Conservation (phyloP, 1,140 invertebrate genomes). For the Hyposmocoma kahamanoa region DNA sequence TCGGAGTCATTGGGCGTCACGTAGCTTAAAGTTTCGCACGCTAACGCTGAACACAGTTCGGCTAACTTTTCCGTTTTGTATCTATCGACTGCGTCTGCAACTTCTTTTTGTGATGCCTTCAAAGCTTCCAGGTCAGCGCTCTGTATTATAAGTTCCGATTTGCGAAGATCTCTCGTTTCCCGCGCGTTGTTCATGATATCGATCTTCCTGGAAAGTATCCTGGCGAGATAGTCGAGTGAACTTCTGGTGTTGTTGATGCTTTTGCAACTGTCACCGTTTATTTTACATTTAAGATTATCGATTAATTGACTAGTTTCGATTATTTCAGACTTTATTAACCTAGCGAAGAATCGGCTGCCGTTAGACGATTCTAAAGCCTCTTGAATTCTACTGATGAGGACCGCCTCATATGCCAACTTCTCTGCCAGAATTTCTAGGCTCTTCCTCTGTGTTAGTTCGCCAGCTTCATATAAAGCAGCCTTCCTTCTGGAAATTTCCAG, state of each 20-base stretch:
- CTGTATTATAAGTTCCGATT: conserved; percentile 50
- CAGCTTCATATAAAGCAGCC: conserved; percentile 75
- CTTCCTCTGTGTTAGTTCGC: conserved; percentile 78
- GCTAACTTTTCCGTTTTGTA: conserved; percentile 81
- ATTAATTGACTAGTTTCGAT: conserved; percentile 84
- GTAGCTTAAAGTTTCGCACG: conserved; percentile 77
- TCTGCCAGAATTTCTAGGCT: conserved; percentile 82
- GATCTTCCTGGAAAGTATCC: conserved; percentile 77
- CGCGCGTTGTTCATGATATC: conserved; percentile 49
- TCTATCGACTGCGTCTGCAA: conserved; percentile 75
- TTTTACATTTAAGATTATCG: conserved; percentile 78
- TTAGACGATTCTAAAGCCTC: conserved; percentile 72
- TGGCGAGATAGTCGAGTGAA: conserved; percentile 78
- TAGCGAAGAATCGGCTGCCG: conserved; percentile 72
- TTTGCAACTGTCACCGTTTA: conserved; percentile 75
- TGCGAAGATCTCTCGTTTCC: conserved; percentile 30
- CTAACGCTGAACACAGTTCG: conserved; percentile 79
- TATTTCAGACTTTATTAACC: conserved; percentile 76
- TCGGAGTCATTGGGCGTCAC: conserved; percentile 55
- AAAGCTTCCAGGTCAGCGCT: conserved; percentile 75
- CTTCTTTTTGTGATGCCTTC: conserved; percentile 75
- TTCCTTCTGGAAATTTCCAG: conserved; percentile 78
- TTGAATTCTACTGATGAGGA: conserved; percentile 77
- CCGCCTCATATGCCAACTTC: conserved; percentile 84
- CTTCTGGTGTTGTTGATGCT: conserved; percentile 69